Conservation (phyloP, 2,888 invertebrate genomes). For the Pachliopta kotzebuea region DNA sequence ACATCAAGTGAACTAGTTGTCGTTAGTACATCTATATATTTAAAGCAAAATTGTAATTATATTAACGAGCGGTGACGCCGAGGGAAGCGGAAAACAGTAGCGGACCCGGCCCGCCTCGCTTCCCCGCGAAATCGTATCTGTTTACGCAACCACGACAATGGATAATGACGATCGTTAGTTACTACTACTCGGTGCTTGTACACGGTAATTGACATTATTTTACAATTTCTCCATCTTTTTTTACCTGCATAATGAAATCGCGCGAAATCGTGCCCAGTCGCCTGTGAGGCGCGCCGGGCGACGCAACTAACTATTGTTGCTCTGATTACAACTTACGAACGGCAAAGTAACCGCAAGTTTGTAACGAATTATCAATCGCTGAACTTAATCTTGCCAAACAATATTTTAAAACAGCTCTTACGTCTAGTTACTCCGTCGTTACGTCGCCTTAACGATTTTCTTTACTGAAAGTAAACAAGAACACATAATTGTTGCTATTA, state of each 20-base stretch:
- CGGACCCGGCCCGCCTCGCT: constrained; percentile 55
- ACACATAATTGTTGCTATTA: neutral
- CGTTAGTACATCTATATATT: constrained; percentile 11
- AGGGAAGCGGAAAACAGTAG: constrained; percentile 70
- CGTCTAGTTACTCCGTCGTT: too few species aligned
- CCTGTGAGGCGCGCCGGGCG: constrained; percentile 40
- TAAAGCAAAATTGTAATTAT: constrained; percentile 47
- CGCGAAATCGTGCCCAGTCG: constrained; percentile 57
- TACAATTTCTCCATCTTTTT: constrained; percentile 69
- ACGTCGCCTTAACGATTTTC: too few species aligned
- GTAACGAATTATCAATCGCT: constrained; percentile 25
- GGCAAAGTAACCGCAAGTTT: constrained; percentile 24
- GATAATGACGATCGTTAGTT: constrained; percentile 75
- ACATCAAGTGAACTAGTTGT: neutral
- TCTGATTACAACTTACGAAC: constrained; percentile 21
- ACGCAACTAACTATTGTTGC: constrained; percentile 30
- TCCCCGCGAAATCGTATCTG: constrained; percentile 62
- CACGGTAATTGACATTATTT: constrained; percentile 77
- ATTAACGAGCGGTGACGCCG: constrained; percentile 60
- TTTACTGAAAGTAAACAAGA: neutral
- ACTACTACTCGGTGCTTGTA: constrained; percentile 57
- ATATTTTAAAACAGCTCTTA: neutral
- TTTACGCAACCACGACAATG: constrained; percentile 74
- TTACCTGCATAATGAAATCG: constrained; percentile 66
- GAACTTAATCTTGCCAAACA: constrained; percentile 9